Conservation (phyloP, 23 tunicate species). For the Oikopleura dioica region DNA sequence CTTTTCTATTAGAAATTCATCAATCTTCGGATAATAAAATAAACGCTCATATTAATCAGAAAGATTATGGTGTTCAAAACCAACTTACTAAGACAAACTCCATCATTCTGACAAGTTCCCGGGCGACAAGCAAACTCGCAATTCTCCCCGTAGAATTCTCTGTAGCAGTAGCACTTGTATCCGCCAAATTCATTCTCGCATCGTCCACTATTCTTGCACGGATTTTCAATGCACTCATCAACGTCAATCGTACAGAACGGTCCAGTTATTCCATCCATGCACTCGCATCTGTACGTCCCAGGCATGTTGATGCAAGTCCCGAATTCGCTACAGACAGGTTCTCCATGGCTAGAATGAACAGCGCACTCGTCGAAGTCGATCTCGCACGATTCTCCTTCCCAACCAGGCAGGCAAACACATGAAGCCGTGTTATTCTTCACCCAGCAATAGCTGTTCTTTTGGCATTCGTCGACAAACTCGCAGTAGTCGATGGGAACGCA, state of each 20-base stretch:
- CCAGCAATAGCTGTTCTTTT: too few relatives aligned
- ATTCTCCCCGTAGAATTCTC: not conserved
- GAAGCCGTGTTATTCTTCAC: not conserved
- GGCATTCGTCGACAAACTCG: too few relatives aligned
- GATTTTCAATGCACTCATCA: not conserved
- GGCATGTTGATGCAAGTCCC: not conserved
- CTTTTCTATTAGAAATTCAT: too few relatives aligned
- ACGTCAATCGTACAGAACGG: not conserved
- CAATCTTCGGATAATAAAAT: too few relatives aligned
- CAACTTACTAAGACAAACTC: not conserved
- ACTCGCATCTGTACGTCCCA: not conserved
- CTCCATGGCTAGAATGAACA: not conserved
- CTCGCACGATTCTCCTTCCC: not conserved
- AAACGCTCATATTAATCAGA: too few relatives aligned
- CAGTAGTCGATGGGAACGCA: too few relatives aligned
- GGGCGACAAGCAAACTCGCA: not conserved
- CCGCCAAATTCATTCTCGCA: not conserved
- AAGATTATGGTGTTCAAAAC: too few relatives aligned
- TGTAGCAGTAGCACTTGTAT: not conserved
- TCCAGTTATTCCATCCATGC: not conserved
- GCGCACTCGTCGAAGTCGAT: not conserved
- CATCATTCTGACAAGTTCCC: not conserved
- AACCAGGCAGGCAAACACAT: not conserved
- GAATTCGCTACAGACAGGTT: not conserved
- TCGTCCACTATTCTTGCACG: not conserved